Evolutionary conservation across 2,888 invertebrate species (phyloP), one percentile per base, ranked within the genome.

Genomic region (Phalera bucephala): DNA sequence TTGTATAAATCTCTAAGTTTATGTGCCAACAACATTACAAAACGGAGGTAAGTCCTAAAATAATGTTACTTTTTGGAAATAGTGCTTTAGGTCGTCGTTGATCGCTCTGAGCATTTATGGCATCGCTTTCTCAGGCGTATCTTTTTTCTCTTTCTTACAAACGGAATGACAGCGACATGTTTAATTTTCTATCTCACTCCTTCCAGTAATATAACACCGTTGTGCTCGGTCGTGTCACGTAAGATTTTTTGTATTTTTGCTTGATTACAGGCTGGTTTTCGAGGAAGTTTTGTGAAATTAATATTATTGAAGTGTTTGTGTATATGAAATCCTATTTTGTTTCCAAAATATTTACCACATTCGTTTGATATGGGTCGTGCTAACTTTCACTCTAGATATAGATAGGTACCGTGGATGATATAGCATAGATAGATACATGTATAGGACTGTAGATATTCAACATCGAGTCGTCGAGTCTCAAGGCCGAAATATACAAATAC

Each of bases 181-280:
- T 80, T 72, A 62, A 74, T 80, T 69, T 75, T 76, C 79, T 64
- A 58, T 88, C 89, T 83, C 85, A 59, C 72, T 89, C 87, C 71
- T 76, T 81, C 82, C 78, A 86, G 89, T 88, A 89, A 89, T 89
- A 85, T 88, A 88, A 89, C 89, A 89, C 89, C 89, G 89, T 88
- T 87, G 85, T 80, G 86, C 89, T 88, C 85, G 86, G 83, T 87
- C 87, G 86, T 89, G 89, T 89, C 89, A 88, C 87, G 88, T 89
- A 88, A 89, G 89, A 80, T 75, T 83, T 85, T 88, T 83, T 82
- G 75, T 86, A 80, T 83, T 87, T 85, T 84, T 76, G 72, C 70
- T 73, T 64, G 69, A 62, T 69, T 69, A 74, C 52, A 70, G 65
- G 69, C 70, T 68, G 64, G 71, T 69, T 80, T 72, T 67, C 53